Evolutionary conservation across 2,888 invertebrate genomes (phyloP), one percentile per base, ranked within the genome.

Genomic region (Minunthozetes semirufus): DNA sequence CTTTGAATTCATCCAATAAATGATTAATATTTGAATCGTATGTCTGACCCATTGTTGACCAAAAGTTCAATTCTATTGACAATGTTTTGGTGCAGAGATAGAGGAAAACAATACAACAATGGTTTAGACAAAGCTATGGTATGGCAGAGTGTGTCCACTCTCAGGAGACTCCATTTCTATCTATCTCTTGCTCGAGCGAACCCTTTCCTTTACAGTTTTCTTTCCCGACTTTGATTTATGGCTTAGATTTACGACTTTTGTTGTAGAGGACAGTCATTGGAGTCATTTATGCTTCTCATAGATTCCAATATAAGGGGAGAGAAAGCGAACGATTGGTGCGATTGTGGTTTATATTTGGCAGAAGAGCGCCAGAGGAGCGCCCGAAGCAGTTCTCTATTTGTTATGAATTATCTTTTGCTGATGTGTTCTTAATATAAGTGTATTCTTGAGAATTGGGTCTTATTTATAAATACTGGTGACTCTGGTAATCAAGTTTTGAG

Each of bases 201-300:
- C 70, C 70, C 70, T 46, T 70, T 70, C 48, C 42, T 46, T 46
- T 48, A 27, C 22, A 9, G n/a, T 22, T 70, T 48, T 70, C 46
- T 70, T 48, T 70, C 17, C 27, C 70, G 38, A 42, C 48, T 70
- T 70, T 70, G 70, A 70, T 70, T 70, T 70, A 70, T 70, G 70
- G 22, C 15, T 70, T 27, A 70, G 70, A 70, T 70, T 70, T 70
- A 70, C 70, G 70, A 70, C 70, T 70, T 46, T 70, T 70, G 70
- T 70, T 70, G 42, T 46, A 56, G 8, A 25, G 22, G 19, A 50
- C 50, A 42, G 42, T 42, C 42, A 42, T 53, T 53, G 13, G n/a
- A 59, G 59, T 68, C 68, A 68, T 42, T 22, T 70, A 48, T 70
- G 46, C 46, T 46, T 70, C 46, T 70, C 70, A 70, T 70, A n/a